These are phyloP conservation scores for Ptychobarbus kaznakovi DNA, from an alignment of 2,797 vertebrate genomes.

Conservation along the genomic window DNA sequence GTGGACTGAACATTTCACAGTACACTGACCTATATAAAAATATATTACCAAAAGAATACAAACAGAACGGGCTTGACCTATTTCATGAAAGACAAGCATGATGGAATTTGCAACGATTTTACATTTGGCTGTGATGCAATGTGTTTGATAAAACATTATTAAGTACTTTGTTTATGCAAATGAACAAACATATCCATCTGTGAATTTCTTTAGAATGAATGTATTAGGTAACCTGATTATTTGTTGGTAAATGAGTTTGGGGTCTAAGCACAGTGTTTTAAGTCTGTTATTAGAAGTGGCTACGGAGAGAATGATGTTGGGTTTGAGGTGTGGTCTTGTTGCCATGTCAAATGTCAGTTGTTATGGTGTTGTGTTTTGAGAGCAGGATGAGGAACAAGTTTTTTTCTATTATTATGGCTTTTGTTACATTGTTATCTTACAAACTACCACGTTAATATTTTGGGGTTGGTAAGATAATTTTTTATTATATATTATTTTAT, in stretches of 20 bases:
- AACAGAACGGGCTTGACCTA: not conserved
- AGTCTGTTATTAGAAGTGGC: constrained; percentile 5
- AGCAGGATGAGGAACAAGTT: not conserved
- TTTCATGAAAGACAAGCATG: not conserved
- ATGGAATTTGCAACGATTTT: not conserved
- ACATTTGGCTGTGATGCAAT: not conserved
- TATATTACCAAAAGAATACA: not conserved
- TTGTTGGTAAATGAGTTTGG: not conserved
- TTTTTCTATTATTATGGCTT: not conserved
- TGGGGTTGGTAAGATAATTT: not conserved
- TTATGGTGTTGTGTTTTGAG: not conserved
- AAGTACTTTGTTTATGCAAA: not conserved
- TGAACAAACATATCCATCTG: not conserved
- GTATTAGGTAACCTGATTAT: not conserved
- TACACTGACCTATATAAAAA: not conserved
- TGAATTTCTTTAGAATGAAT: not conserved
- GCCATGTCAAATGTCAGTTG: not conserved
- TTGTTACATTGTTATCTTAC: not conserved
- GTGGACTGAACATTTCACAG: constrained; percentile 89
- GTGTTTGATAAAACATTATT: not conserved
- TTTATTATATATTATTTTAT: not conserved
- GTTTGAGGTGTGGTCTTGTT: not conserved
- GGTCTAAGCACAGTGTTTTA: not conserved
- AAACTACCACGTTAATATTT: not conserved
- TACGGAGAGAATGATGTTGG: not conserved